Conservation (phyloP, 1,140 invertebrate genomes). For the Scylla paramamosain region DNA sequence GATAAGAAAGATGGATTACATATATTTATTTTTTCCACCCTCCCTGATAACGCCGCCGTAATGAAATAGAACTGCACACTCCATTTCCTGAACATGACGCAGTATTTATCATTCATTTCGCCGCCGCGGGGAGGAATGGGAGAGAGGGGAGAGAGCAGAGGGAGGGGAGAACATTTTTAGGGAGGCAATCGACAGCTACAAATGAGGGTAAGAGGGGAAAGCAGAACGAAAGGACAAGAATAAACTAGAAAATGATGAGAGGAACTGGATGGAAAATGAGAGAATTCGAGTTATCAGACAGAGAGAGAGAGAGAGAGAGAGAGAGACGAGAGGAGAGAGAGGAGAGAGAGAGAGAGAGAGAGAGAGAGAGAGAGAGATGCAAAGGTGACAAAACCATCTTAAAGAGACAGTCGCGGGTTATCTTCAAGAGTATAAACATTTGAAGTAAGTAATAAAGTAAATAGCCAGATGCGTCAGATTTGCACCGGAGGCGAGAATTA, state of each 20-base stretch:
- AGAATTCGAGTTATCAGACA: not conserved
- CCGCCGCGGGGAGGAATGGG: not conserved
- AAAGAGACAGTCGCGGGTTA: not conserved
- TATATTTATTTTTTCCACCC: too few relatives aligned
- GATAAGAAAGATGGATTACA: too few relatives aligned
- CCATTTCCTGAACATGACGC: not conserved
- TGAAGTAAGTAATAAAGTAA: not conserved
- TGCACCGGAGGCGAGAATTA: not conserved
- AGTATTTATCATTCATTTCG: not conserved
- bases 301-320: slow-evolving; percentile 15
- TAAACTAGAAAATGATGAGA: not conserved
- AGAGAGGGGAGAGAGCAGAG: not conserved
- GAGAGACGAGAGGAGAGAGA: not conserved
- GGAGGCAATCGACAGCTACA: not conserved
- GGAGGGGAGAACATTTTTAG: not conserved
- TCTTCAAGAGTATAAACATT: too few relatives aligned
- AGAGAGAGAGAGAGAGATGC: not conserved
- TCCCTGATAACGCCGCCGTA: not conserved
- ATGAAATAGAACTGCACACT: not conserved
- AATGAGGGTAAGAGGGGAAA: not conserved
- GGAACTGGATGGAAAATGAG: not conserved
- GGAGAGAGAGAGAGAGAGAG: slow-evolving; percentile 4
- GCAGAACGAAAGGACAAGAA: not conserved
- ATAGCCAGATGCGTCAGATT: not conserved
- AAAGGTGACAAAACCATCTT: not conserved